A percentile compares a stretch with the other conserved stretches of the same genome.
Evolutionary conservation across 2,888 invertebrate species (phyloP).

Genomic region (Patella depressa): DNA sequence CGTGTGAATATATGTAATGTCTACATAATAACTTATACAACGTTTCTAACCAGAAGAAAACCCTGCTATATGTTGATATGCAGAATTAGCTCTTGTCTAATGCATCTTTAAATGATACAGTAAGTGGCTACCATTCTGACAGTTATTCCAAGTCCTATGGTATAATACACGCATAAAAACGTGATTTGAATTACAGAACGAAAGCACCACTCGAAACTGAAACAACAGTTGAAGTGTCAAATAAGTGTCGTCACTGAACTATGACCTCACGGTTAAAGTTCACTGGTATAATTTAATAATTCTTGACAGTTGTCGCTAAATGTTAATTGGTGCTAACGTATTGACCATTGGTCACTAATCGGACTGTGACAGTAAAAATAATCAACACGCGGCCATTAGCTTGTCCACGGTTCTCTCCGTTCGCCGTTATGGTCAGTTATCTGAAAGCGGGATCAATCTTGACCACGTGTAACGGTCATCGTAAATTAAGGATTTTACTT

Average conservation of each 20-base stretch:
- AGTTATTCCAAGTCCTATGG: no score
- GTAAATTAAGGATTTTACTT: no score
- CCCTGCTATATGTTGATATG: no score
- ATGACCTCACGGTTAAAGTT: not conserved
- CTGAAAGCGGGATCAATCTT: not conserved
- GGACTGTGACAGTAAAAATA: constrained; percentile 10
- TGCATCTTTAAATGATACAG: no score
- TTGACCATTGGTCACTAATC: constrained; percentile 7
- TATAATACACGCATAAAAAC: no score
- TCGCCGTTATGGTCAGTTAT: not conserved
- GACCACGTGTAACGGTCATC: no score
- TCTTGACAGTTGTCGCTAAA: not conserved
- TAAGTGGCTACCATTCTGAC: no score
- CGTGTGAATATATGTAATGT: no score
- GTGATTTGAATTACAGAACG: not conserved
- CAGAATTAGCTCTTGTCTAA: no score
- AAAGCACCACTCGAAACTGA: not conserved
- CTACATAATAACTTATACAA: no score
- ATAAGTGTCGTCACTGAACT: constrained; percentile 10
- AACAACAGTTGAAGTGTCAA: constrained; percentile 11
- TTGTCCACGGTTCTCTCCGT: not conserved
- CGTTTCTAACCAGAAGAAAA: no score
- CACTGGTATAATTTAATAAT: constrained; percentile 4
- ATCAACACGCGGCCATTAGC: not conserved
- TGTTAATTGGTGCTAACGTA: constrained; percentile 9